Evolutionary conservation across 2,888 invertebrate species (phyloP), one percentile per base, ranked within the genome.

Genomic region (Drosophila vallismaia): DNA sequence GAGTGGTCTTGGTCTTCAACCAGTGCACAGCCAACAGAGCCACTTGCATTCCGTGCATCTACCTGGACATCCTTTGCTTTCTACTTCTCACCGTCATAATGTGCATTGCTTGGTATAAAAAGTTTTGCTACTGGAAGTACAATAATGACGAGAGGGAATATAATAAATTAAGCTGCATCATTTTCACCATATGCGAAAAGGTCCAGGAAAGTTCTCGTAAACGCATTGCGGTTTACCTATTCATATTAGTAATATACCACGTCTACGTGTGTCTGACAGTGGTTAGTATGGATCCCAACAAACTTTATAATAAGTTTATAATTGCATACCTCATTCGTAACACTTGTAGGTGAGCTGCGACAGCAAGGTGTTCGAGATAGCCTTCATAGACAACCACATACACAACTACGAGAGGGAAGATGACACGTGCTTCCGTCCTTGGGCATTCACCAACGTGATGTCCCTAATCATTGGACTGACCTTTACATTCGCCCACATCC

Each of bases 401-500:
- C 86, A 63, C 31, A 29, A 69, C 12, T 76, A 87, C 45, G 63
- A 81, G 4, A 14, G 50, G n/a, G 42, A 50, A 7, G 4, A 6
- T 0, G 5, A 33, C 5, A 3, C 28, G 1, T 91, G 91, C 24
- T 90, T 91, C 38, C 88, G 90, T 82, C 84, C 91, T 2, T 69
- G 69, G 69, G 33, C 36, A 0, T 19, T 71, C 10, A 62, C 69
- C 0, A 71, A 69, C 26, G 50, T 71, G 62, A 40, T 93, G 46
- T 91, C 93, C 28, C 84, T 94, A 45, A 92, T 93, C 2, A 91
- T 94, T 66, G 92, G 93, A 8, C 93, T 95, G 86, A 95, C 95
- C 75, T 97, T 97, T 83, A 92, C 97, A 5, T 98, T 97, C 91
- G 94, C 97, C 55, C 94, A 97, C 82, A 95, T 98, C 26, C 96